A percentile compares a stretch with the other conserved stretches of the same genome.
Evolutionary conservation across 2,888 invertebrate genomes (phyloP).

Genomic region (Poecilus cupreus): DNA sequence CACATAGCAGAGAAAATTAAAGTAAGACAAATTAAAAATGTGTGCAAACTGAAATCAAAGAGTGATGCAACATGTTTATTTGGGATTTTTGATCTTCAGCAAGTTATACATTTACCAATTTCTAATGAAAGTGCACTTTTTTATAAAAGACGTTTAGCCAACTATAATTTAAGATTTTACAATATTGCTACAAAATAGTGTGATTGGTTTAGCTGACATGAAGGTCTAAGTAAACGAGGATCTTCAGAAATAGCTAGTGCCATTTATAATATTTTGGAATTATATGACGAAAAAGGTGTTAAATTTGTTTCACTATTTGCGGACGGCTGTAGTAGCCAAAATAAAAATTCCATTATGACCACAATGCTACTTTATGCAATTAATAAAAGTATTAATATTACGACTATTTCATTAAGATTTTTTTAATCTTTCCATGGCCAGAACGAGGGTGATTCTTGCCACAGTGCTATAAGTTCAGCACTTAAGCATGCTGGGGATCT

Average conservation of each 20-base stretch:
- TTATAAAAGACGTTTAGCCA: constrained; percentile 59
- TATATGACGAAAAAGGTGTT: constrained; percentile 31
- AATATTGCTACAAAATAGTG: constrained; percentile 53
- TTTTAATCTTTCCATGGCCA: constrained; percentile 51
- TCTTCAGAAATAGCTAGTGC: constrained; percentile 58
- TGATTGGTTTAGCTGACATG: constrained; percentile 60
- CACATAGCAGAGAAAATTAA: constrained; percentile 38
- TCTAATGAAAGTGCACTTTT: constrained; percentile 60
- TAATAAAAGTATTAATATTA: neutral
- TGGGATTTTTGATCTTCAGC: constrained; percentile 56
- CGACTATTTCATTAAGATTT: constrained; percentile 4
- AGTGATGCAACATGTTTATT: constrained; percentile 19
- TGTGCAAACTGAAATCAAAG: constrained; percentile 4
- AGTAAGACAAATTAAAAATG: constrained; percentile 43
- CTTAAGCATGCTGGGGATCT: constrained; percentile 43
- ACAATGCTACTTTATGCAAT: constrained; percentile 52
- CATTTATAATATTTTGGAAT: constrained; percentile 26
- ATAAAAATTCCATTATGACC: constrained; percentile 58
- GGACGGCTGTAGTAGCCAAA: constrained; percentile 60
- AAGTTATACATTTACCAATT: constrained; percentile 46
- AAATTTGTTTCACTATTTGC: constrained; percentile 52
- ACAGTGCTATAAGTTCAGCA: constrained; percentile 52
- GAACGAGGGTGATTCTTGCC: constrained; percentile 52
- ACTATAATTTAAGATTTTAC: constrained; percentile 57
- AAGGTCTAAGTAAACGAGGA: constrained; percentile 58